Evolutionary conservation across 2,113 vertebrate genomes (phyloP), one percentile per base, ranked within the genome.

Genomic region (Romanogobio albipinnatus): DNA sequence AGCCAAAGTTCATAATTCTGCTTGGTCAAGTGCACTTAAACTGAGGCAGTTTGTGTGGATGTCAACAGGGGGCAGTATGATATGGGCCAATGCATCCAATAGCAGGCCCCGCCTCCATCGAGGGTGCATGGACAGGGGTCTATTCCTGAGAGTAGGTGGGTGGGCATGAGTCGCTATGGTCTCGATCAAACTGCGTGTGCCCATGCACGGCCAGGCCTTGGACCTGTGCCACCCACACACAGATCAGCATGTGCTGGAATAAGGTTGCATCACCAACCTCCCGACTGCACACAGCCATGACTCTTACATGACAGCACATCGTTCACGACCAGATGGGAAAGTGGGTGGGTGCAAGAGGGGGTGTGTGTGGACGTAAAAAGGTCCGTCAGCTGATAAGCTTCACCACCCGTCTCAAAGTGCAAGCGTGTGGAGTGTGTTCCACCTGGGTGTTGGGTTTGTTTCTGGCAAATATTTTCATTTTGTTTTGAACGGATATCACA

Each of bases 231-330:
- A 91, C 74, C 86, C 66, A 88, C 89, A 91, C 92, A 91, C 91
- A 59, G 91, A 91, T 91, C 91, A 91, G 91, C 90, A 89, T 91
- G 91, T 91, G 91, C 92, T 91, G 87, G 92, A 91, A 92, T 88
- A 87, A 76, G 29, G 87, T 93, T 93, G 90, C 91, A 89, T 92
- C 91, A 93, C 87, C 88, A 84, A 26, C 78, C 82, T 84, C 89
- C 74, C 79, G 76, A 76, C 91, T 85, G 77, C 89, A 90, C 89
- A 89, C 79, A 87, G 89, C 85, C 62, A 68, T 68, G 71, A 68
- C 87, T 90, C 84, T 85, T 89, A 86, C 83, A 74, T 90, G 92
- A 93, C 90, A 81, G 86, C 86, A 71, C 56, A 81, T 80, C 49
- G 86, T 84, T 91, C 76, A 39, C 84, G 79, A 82, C n/a, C 39